Percentiles rank a stretch among this genome's conserved stretches.
These are phyloP conservation scores for Emmelina monodactyla DNA, from an alignment of 2,888 invertebrate species.

Conservation along the genomic window DNA sequence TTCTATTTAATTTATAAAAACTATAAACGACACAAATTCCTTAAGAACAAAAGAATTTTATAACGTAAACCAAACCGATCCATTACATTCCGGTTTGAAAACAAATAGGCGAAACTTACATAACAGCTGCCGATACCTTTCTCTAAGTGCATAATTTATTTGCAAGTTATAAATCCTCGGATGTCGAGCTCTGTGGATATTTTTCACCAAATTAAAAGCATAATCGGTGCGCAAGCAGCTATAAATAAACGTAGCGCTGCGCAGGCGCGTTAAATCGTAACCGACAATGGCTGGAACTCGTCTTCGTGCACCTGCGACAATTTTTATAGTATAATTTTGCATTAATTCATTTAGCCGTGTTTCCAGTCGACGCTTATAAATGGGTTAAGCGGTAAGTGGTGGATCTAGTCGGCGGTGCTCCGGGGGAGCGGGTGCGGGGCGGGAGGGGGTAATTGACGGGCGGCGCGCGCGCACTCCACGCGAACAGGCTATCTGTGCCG, in stretches of 20 bases:
- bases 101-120: too few relatives aligned
- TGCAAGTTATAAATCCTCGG: slow-evolving; percentile 9
- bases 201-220: slow-evolving; percentile 24
- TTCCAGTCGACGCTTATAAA: slow-evolving; percentile 42
- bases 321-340: slow-evolving; percentile 67
- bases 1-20: too few relatives aligned
- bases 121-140: too few relatives aligned
- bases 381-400: slow-evolving; percentile 65
- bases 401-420: slow-evolving; percentile 40
- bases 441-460: slow-evolving; percentile 21
- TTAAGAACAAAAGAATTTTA: too few relatives aligned
- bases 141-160: slow-evolving; percentile 5
- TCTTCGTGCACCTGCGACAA: slow-evolving; percentile 62
- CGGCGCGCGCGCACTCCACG: slow-evolving; percentile 16
- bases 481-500: neutral
- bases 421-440: too few relatives aligned
- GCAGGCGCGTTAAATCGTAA: slow-evolving; percentile 61
- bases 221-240: slow-evolving; percentile 37
- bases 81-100: too few relatives aligned
- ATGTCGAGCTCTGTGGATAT: slow-evolving; percentile 9
- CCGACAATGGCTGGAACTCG: slow-evolving; percentile 56
- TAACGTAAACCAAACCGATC: too few relatives aligned
- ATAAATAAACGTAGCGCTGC: slow-evolving; percentile 59
- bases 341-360: slow-evolving; percentile 66
- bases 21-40: too few relatives aligned